Conservation (phyloP, 2,888 invertebrate species). For the Tipula lateralis region DNA sequence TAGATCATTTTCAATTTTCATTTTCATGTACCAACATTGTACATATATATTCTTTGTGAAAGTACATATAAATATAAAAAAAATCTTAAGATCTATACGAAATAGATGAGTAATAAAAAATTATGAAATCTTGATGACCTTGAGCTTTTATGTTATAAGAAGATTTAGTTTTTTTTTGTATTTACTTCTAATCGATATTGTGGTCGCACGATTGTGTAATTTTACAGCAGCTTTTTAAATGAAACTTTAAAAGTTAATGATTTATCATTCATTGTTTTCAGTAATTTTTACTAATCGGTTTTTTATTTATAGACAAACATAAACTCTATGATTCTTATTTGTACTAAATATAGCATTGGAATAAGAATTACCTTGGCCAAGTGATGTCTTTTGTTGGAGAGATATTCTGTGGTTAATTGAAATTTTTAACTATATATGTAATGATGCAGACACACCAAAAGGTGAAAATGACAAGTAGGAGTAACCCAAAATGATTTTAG, state of each 20-base stretch:
- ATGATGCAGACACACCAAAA: too few species aligned
- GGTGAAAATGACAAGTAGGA: too few species aligned
- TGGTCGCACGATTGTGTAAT: background rate
- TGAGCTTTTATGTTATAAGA: background rate
- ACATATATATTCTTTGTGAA: background rate
- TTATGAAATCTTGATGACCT: background rate
- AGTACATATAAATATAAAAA: background rate
- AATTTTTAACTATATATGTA: too few species aligned
- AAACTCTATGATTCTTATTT: background rate
- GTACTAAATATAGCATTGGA: background rate
- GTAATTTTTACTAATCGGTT: background rate
- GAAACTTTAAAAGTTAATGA: background rate
- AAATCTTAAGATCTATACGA: background rate
- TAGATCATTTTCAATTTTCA: background rate
- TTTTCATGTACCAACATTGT: background rate
- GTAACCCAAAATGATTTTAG: too few species aligned
- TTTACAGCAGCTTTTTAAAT: background rate
- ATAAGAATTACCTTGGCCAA: background rate
- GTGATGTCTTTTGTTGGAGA: background rate
- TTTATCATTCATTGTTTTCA: background rate
- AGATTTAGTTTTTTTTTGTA: background rate
- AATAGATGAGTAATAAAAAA: background rate
- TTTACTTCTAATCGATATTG: background rate
- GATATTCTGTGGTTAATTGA: background rate
- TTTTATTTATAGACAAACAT: background rate